Conservation (phyloP, 2,113 vertebrate species). For the Bubo bubo region DNA sequence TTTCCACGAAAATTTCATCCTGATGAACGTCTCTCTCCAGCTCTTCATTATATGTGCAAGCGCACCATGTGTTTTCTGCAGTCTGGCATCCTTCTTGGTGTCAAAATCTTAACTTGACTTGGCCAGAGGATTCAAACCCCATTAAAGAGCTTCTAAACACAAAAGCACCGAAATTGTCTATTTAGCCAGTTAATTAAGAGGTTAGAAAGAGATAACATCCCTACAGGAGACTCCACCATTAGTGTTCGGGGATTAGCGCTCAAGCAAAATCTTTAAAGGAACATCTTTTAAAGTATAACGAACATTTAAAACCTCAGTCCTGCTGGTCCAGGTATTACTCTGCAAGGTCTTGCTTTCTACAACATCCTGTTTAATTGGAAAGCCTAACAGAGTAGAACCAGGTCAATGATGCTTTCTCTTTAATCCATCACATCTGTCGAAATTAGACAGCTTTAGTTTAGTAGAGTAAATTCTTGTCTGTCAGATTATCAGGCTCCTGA, state of each 20-base stretch:
- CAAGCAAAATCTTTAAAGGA: neutral
- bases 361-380: constrained; percentile 64
- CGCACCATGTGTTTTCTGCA: neutral
- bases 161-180: neutral
- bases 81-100: neutral
- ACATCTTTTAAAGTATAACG: neutral
- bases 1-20: neutral
- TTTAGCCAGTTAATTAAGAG: constrained; percentile 54
- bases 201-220: constrained; percentile 9
- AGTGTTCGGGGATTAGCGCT: neutral
- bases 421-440: constrained; percentile 51
- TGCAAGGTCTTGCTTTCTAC: constrained; percentile 53
- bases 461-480: constrained; percentile 57
- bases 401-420: constrained; percentile 62
- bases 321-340: neutral
- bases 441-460: constrained; percentile 54
- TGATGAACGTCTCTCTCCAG: neutral
- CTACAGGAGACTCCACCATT: neutral
- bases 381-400: constrained; percentile 60
- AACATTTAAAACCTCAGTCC: neutral
- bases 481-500: neutral
- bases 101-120: neutral
- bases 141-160: constrained; percentile 49
- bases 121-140: constrained; percentile 2
- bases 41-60: neutral